Base-by-base conservation (phyloP, 2,888 invertebrate genomes). In the Spialia ferax region DNA sequence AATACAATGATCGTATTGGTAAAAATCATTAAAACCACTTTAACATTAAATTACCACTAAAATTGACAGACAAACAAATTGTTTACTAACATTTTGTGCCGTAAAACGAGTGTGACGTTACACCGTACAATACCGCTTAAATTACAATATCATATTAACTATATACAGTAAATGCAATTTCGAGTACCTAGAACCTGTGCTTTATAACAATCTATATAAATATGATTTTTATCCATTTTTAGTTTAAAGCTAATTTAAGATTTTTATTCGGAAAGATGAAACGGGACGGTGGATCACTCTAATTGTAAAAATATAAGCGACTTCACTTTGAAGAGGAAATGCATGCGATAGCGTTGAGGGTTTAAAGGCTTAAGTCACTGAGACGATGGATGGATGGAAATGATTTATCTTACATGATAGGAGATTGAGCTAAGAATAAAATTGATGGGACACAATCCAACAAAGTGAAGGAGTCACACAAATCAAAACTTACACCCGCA, bases 141-240 rank as follows among this genome's bases (percentile, higher is more conserved):
- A 79, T 83, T 87, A 88, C 79, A 83, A 79, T 86, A 85, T 80
- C 77, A 79, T 84, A 75, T 81, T 91, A 89, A 88, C 88, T 93
- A 93, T 93, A 87, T 93, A 93, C 93, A 93, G 88, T 92, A 91
- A 89, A 93, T 92, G 92, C 92, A 91, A 91, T 87, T 83, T 87
- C 85, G 85, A 84, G 86, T 88, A 89, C 89, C 91, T 93, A 92
- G 85, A 89, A 91, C 93, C 92, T 92, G 93, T 93, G 93, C 93
- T 90, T 90, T 80, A 85, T 92, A 93, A 93, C 93, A 91, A 91
- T 92, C 91, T 93, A 93, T 92, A 89, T 92, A 91, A 89, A 91
- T 91, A 91, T 88, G 86, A 88, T 86, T 86, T 81, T 83, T 83
- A 80, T 84, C 71, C 83, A 77, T 84, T 81, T 38, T 84, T 82